Base-by-base conservation (phyloP, 2,797 vertebrate species). In the Karalla daura region DNA sequence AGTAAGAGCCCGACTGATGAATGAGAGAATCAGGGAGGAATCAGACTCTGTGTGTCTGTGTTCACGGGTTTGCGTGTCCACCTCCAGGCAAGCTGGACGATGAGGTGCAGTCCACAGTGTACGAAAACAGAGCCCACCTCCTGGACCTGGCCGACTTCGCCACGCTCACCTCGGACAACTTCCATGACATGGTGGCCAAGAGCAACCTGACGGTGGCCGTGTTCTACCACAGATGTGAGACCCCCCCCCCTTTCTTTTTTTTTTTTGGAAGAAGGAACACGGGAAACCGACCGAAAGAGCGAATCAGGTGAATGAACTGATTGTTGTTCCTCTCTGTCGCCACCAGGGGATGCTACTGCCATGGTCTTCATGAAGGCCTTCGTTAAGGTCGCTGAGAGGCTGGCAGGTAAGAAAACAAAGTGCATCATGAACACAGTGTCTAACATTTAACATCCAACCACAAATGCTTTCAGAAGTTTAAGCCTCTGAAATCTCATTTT, bases 151-250 rank as follows among this genome's bases (percentile, higher is more conserved):
- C 94, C 30, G 80, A 89, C 0, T 70, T 96, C 21, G 78, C 70
- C n/a, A 90, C 92, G 0, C 86, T 99, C 11, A 96, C 95, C 0
- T 91, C 94, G 18, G 91, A 95, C 11, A 94, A 90, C 4, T 97
- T 98, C 85, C 85, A 78, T 23, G 1, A 49, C 1, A 79, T 88
- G 64, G 80, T 96, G 15, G 45, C 58, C 0, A 70, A 85, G 52
- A 65, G 90, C 59, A 67, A 85, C 63, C 83, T 67, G 67, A 92
- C 86, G 0, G 91, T 95, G 81, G 95, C 94, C 74, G 93, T 99
- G 47, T 99, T 98, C 81, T 98, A 98, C 76, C 87, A 95, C 74
- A 94, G 91, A 83, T 98, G 97, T 99, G 83, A 95, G 95, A 91
- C 77, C 0, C 6, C 0, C 4, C 21, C 32, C 24, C 7, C 2